Base-by-base conservation (phyloP, 2,113 vertebrate species). In the Euleptes europaea region DNA sequence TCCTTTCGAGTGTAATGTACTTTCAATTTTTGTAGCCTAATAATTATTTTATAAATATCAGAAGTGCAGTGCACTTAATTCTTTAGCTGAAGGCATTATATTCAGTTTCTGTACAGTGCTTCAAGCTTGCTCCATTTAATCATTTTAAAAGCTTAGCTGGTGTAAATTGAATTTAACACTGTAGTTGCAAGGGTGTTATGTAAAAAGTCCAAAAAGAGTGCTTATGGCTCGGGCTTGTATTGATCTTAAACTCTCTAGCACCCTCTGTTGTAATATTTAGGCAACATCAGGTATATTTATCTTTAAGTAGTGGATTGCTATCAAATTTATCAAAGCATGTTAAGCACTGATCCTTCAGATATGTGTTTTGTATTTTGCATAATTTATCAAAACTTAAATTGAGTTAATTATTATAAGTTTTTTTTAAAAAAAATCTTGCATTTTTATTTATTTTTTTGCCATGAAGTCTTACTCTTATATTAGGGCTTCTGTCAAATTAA, bases 241-340 rank as follows among this genome's bases (percentile, higher is more conserved):
- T 82, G 88, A 93, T 96, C 90, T 80, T 83, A 89, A 94, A 95
- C 96, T 95, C 96, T 80, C 91, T 94, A 91, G 95, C 96, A 83
- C 96, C 96, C 96, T 96, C 97, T 97, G 4, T 95, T 82, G 97
- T 88, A 94, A 0, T 9, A 66, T 77, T 35, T 0, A 60, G 33
- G 95, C 86, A 94, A 57, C 57, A 80, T 77, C 80, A 3, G 7
- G 35, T 7, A 47, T 86, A 54, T 13, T 31, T 85, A 15, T 42
- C 69, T 51, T 10, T 84, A 0, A 73, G 86, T 67, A 86, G 14
- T 47, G 83, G 83, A 67, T 17, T 79, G 10, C 80, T 49, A 38
- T 9, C 90, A 70, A 57, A 79, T 23, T 81, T 63, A 31, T 11
- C 90, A 70, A 65, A 84, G 66, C 66, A 4, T 21, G 1, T 54